Conservation (phyloP, 2,797 vertebrate species). For the Megaceryle alcyon region DNA sequence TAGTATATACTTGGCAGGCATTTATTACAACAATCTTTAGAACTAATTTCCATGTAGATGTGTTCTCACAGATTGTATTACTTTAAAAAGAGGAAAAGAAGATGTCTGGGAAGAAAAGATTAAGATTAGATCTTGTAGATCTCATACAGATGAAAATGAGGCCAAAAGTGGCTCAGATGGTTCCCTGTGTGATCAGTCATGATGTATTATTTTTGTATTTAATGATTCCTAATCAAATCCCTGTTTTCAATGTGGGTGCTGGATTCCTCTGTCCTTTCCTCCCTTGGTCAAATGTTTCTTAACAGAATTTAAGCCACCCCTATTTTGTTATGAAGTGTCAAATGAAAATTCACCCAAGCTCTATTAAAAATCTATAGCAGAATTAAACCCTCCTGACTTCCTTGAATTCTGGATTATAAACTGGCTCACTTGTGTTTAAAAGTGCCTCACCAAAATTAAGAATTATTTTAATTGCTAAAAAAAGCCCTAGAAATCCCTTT, state of each 20-base stretch:
- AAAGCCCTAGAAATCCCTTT: not conserved
- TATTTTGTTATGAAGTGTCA: not conserved
- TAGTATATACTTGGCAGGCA: not conserved
- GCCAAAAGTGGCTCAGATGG: not conserved
- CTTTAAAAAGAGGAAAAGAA: not conserved
- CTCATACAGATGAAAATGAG: not conserved
- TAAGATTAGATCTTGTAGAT: not conserved
- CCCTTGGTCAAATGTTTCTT: not conserved
- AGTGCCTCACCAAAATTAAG: not conserved
- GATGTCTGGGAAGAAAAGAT: not conserved
- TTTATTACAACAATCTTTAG: not conserved
- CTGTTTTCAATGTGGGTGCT: not conserved
- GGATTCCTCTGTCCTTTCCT: not conserved
- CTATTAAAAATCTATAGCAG: not conserved
- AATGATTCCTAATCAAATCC: not conserved
- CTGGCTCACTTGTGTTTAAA: not conserved
- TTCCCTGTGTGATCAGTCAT: not conserved
- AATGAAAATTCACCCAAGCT: not conserved
- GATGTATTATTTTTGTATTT: not conserved
- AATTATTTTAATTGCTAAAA: not conserved
- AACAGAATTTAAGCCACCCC: not conserved
- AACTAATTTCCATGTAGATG: not conserved
- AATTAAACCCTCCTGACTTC: not conserved
- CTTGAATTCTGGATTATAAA: not conserved
- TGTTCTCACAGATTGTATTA: not conserved